These are phyloP conservation scores for Psilopsiagon aurifrons DNA, from an alignment of 2,113 vertebrate species.

Conservation along the genomic window DNA sequence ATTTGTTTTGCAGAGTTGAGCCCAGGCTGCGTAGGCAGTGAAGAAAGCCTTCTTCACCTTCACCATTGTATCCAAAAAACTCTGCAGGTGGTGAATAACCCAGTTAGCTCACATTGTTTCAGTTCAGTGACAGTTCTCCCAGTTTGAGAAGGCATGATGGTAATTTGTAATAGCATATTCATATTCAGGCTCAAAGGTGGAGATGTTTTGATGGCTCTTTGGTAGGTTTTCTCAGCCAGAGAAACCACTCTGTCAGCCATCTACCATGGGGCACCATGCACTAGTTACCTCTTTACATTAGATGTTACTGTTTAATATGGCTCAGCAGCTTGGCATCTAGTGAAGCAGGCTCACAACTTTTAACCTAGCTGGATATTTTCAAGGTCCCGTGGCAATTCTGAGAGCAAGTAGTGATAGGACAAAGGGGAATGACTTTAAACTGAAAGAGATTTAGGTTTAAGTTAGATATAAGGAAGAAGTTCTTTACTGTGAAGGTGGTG, in stretches of 20 bases:
- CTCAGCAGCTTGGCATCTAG: background rate
- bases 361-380: background rate
- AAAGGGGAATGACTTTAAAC: background rate
- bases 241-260: rapidly evolving
- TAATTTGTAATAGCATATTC: background rate
- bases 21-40: constrained; percentile 50
- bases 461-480: background rate
- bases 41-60: constrained; percentile 53
- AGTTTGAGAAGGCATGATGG: background rate
- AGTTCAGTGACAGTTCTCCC: background rate
- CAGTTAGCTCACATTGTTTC: constrained; percentile 39
- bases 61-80: constrained; percentile 34
- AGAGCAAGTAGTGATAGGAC: background rate
- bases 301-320: background rate
- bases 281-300: background rate
- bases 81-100: constrained; percentile 55
- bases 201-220: background rate
- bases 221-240: background rate
- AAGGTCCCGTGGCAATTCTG: background rate
- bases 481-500: background rate
- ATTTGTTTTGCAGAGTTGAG: constrained; percentile 52
- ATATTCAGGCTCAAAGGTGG: background rate
- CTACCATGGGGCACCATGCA: background rate
- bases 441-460: background rate
- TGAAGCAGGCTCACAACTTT: background rate